phyloP scores from a whole-genome alignment of 2,888 invertebrate genomes.

The Drosophila neoperkinsi region DNA sequence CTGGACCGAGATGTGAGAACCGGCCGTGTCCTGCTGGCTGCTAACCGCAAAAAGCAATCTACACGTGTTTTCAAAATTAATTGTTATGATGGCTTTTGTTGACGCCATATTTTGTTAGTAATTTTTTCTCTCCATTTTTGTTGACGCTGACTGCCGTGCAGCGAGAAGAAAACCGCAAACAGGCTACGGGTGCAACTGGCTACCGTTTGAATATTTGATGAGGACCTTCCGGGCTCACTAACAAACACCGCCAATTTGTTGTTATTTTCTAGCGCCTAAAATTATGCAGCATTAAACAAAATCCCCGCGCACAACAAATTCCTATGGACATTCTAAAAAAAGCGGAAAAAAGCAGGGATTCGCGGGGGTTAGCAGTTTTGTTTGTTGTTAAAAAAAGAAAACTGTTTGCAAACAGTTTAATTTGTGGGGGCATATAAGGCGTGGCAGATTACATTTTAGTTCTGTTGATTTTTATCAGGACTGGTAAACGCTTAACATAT shows the following conservation, averaged over 20 bases:
- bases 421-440: conserved; percentile 14
- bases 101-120: conserved; percentile 67
- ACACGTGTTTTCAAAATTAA: conserved; percentile 82
- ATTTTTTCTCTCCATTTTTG: conserved; percentile 21
- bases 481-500: neutral
- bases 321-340: conserved; percentile 52
- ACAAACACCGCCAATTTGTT: conserved; percentile 68
- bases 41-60: conserved; percentile 82
- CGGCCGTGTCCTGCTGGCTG: conserved; percentile 53
- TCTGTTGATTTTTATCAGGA: conserved; percentile 19
- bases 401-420: conserved; percentile 27
- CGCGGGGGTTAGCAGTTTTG: conserved; percentile 36
- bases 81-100: conserved; percentile 81
- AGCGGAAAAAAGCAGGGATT: conserved; percentile 19
- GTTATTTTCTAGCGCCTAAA: conserved; percentile 71
- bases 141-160: conserved; percentile 10
- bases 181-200: conserved; percentile 39
- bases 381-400: conserved; percentile 22
- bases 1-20: conserved; percentile 23
- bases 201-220: conserved; percentile 79
- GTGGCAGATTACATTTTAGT: conserved; percentile 39
- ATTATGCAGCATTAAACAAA: conserved; percentile 75
- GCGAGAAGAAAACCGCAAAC: neutral
- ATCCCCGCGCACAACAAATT: conserved; percentile 31
- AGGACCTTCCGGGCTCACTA: conserved; percentile 65